Base-by-base conservation (phyloP, 2,888 invertebrate species). In the Tuta absoluta region DNA sequence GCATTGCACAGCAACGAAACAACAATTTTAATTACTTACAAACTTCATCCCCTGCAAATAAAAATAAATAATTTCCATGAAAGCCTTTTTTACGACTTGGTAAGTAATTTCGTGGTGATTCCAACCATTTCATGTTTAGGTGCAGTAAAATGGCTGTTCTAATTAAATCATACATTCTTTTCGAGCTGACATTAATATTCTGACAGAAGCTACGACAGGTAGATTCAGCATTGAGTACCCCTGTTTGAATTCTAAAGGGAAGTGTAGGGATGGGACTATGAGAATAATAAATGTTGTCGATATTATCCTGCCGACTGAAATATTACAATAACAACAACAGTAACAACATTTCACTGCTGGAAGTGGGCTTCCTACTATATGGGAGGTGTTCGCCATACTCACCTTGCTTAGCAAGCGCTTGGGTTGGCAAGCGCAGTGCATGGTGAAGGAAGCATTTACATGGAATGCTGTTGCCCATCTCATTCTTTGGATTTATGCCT, bases 121-220 rank as follows among this genome's bases (percentile, higher is more conserved):
- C 11, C 23, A 24, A 53, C 51, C 75, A 71, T 82, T 83, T 80
- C 87, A 80, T 87, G 87, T 78, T 75, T 72, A 77, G 72, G 67
- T 73, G 81, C 80, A 82, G 79, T 87, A 85, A 79, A 81, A 81
- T 80, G 77, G 80, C 78, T 76, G 79, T 78, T 77, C 79, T 88
- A 87, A 87, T 87, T 86, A 87, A 87, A 86, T 84, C 81, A 81
- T 75, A 77, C 82, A 82, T 85, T 84, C 83, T 84, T 84, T 72
- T 72, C 74, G 79, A 81, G 82, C 75, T 75, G 69, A 74, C 72
- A 79, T 84, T 81, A 82, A 84, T 85, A 83, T 84, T 82, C 81
- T 73, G 82, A 77, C 79, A 74, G 75, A 78, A 77, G 77, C 75
- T 79, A 82, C 81, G 82, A 84, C 84, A 82, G 78, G 82, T 80